phyloP scores from a whole-genome alignment of 2,888 invertebrate genomes.

The Apotomis betuletana region DNA sequence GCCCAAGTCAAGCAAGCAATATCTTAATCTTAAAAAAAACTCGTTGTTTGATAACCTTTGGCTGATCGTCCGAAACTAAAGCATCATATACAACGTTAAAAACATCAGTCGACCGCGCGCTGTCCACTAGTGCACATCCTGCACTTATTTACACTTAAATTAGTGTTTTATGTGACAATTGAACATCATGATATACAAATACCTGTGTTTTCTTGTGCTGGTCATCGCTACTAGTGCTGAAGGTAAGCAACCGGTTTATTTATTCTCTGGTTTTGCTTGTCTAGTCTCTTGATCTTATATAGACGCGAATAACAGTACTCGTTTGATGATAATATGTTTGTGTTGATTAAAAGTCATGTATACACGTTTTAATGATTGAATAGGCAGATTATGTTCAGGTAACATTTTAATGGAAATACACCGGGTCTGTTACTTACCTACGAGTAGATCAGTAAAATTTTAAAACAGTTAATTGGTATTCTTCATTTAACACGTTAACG shows the following conservation, averaged over 20 bases:
- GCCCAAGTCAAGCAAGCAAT: neutral
- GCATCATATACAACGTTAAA: constrained; percentile 58
- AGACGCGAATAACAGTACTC: constrained; percentile 12
- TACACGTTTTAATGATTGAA: no score
- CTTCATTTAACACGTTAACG: neutral
- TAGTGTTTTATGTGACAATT: constrained; percentile 15
- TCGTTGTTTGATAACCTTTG: constrained; percentile 65
- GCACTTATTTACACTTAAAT: constrained; percentile 33
- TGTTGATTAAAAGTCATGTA: neutral
- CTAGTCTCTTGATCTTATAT: constrained; percentile 28
- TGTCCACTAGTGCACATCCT: constrained; percentile 54
- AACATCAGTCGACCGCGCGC: constrained; percentile 63
- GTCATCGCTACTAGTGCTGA: constrained; percentile 49
- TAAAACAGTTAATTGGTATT: neutral
- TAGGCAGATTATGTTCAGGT: no score
- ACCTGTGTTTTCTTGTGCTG: constrained; percentile 23
- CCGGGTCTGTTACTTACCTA: neutral
- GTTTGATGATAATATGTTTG: neutral
- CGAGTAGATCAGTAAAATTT: neutral
- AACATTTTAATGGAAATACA: no score
- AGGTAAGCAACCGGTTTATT: constrained; percentile 51
- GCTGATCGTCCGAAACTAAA: constrained; percentile 50
- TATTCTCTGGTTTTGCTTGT: constrained; percentile 8
- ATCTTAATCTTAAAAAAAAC: constrained; percentile 54
- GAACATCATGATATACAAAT: constrained; percentile 28